phyloP scores from a whole-genome alignment of 1,140 invertebrate species.

The Drosophila melanica region DNA sequence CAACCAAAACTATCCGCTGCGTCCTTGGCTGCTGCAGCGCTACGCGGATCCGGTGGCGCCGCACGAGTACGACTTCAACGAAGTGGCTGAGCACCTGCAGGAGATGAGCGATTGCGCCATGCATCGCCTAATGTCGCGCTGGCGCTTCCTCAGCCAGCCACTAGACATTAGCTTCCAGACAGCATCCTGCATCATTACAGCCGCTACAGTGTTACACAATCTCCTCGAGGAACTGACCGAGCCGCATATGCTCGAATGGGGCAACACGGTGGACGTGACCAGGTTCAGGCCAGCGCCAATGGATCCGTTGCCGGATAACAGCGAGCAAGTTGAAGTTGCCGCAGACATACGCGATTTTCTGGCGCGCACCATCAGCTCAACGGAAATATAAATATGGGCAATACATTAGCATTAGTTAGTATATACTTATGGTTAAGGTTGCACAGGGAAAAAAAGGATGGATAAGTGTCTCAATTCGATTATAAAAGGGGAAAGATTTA shows the following conservation, averaged over 20 bases:
- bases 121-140: constrained; percentile 70
- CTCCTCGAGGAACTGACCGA: constrained; percentile 67
- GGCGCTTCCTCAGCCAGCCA: constrained; percentile 67
- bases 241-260: constrained; percentile 65
- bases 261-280: constrained; percentile 52
- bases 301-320: neutral
- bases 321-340: constrained; percentile 11
- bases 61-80: constrained; percentile 75
- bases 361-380: constrained; percentile 71
- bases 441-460: too few relatives aligned
- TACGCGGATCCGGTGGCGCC: constrained; percentile 55
- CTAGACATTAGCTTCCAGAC: constrained; percentile 69
- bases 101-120: constrained; percentile 67
- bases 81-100: constrained; percentile 66
- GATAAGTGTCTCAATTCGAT: too few relatives aligned
- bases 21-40: constrained; percentile 69
- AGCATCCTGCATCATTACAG: constrained; percentile 66
- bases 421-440: neutral
- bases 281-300: constrained; percentile 39
- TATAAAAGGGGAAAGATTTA: too few relatives aligned
- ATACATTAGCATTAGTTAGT: neutral
- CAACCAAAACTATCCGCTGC: constrained; percentile 61
- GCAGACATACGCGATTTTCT: constrained; percentile 56
- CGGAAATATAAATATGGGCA: constrained; percentile 50
- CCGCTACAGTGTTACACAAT: constrained; percentile 72